A percentile compares a stretch with the other conserved stretches of the same genome.
Evolutionary conservation across 2,888 invertebrate genomes (phyloP).

Genomic region (Nemotelus pantherinus): DNA sequence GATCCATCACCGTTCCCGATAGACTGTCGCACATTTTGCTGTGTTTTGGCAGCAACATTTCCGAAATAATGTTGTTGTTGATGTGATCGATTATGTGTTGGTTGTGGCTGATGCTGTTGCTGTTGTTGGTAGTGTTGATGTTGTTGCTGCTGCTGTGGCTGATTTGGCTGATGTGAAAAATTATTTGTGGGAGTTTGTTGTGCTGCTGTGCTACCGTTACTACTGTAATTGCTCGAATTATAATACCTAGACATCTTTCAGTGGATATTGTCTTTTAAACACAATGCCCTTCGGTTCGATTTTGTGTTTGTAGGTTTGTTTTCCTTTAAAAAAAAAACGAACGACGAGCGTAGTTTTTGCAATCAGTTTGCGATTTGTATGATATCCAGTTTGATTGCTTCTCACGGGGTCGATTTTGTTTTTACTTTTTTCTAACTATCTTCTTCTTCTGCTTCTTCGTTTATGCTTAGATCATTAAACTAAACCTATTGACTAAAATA

Average conservation of each 20-base stretch:
- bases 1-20: constrained; percentile 45
- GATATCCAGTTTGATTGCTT: neutral
- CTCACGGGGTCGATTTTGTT: constrained; percentile 8
- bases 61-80: constrained; percentile 14
- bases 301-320: too few relatives aligned
- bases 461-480: constrained; percentile 45
- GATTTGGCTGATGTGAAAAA: constrained; percentile 42
- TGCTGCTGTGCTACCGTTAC: constrained; percentile 54
- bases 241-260: constrained; percentile 46
- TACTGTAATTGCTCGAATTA: constrained; percentile 50
- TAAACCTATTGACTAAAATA: constrained; percentile 49
- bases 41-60: constrained; percentile 48
- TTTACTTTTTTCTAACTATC: constrained; percentile 32
- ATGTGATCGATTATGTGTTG: constrained; percentile 48
- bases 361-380: neutral
- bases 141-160: constrained; percentile 49
- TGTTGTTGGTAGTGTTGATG: constrained; percentile 49
- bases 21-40: constrained; percentile 46
- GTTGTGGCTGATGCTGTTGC: constrained; percentile 34
- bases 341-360: neutral
- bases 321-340: too few relatives aligned
- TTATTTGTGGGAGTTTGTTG: constrained; percentile 48
- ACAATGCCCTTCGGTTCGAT: too few relatives aligned
- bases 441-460: constrained; percentile 41
- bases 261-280: constrained; percentile 26